These are phyloP conservation scores for Carabus problematicus DNA, from an alignment of 2,888 invertebrate genomes.

Conservation along the genomic window DNA sequence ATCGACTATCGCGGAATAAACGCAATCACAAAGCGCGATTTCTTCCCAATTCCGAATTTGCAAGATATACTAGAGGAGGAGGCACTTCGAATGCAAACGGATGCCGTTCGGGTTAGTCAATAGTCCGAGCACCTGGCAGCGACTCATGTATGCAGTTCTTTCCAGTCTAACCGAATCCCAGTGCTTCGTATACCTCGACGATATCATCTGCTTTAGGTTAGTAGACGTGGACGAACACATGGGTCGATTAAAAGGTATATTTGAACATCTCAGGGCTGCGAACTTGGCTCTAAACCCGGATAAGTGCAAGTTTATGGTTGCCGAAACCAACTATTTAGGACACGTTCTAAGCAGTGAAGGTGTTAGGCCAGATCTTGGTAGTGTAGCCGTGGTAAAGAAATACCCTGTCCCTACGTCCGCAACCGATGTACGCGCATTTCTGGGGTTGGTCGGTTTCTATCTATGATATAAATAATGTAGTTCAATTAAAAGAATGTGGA, in stretches of 20 bases:
- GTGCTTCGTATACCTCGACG: conserved; percentile 46
- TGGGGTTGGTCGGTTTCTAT: conserved; percentile 46
- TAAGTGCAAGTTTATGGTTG: conserved; percentile 46
- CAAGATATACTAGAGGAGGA: conserved; percentile 44
- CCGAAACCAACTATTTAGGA: conserved; percentile 41
- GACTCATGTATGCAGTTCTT: conserved; percentile 47
- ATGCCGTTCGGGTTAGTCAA: conserved; percentile 51
- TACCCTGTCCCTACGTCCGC: conserved; percentile 34
- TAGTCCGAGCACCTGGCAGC: conserved; percentile 47
- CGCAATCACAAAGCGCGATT: too few species aligned
- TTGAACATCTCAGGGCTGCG: conserved; percentile 42
- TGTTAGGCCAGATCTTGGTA: conserved; percentile 43
- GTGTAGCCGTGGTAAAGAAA: conserved; percentile 32
- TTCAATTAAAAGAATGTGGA: conserved; percentile 13
- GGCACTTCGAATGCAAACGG: conserved; percentile 48
- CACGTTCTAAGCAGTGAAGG: conserved; percentile 41
- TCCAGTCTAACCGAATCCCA: conserved; percentile 44
- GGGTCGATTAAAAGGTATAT: conserved; percentile 38
- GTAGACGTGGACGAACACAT: conserved; percentile 43
- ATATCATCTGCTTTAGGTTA: conserved; percentile 41
- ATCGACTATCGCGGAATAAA: too few species aligned
- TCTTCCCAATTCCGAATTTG: too few species aligned
- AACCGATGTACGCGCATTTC: conserved; percentile 43
- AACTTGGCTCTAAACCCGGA: conserved; percentile 44
- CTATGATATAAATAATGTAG: too few species aligned